phyloP scores from a whole-genome alignment of 2,888 invertebrate species.

The Odontothrips loti region DNA sequence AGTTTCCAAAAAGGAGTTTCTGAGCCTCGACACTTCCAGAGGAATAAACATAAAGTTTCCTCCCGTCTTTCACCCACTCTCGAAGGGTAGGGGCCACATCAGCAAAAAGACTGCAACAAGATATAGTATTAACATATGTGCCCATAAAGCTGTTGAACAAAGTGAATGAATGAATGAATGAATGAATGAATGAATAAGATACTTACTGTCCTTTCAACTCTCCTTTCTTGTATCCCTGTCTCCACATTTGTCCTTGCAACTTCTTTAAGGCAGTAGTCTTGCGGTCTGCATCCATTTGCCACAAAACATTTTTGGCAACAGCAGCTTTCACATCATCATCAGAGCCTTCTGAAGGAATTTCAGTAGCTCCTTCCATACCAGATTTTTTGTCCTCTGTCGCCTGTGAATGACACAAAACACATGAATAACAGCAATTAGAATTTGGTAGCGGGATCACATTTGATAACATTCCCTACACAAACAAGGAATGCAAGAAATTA shows the following conservation, averaged over 20 bases:
- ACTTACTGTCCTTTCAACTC: conserved; percentile 86
- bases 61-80: conserved; percentile 63
- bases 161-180: conserved; percentile 30
- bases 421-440: neutral
- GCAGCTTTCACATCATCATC: conserved; percentile 57
- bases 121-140: too few relatives aligned
- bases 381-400: conserved; percentile 56
- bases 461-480: neutral
- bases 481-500: neutral
- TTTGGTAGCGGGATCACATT: neutral
- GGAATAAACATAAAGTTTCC: conserved; percentile 79
- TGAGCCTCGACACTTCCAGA: conserved; percentile 90
- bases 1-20: conserved; percentile 75
- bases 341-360: conserved; percentile 52
- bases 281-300: conserved; percentile 77
- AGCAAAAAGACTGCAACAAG: conserved; percentile 69
- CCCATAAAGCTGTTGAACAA: too few relatives aligned
- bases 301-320: conserved; percentile 65
- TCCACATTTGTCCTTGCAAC: conserved; percentile 89
- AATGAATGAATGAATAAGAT: conserved; percentile 32
- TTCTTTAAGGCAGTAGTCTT: conserved; percentile 76
- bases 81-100: conserved; percentile 76
- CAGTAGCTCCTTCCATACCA: conserved; percentile 55
- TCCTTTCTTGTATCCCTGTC: conserved; percentile 73
- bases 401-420: conserved; percentile 39